Percentiles rank a stretch among this genome's conserved stretches.
Conservation (phyloP, 1,140 invertebrate species). For the Centruroides vittatus region DNA sequence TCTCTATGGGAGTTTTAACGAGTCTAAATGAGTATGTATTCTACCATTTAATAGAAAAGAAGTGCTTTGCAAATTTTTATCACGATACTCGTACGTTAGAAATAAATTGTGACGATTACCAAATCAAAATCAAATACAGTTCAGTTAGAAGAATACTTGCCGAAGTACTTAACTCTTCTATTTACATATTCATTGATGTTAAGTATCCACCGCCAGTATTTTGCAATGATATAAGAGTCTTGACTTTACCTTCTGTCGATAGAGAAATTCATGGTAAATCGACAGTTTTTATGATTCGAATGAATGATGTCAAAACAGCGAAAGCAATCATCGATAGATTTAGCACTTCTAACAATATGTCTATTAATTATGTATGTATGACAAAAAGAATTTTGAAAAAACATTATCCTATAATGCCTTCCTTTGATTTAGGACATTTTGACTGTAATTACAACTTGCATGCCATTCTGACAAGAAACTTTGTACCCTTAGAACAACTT, state of each 20-base stretch:
- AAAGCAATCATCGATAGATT: slow-evolving; percentile 7
- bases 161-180: not conserved
- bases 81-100: slow-evolving; percentile 2
- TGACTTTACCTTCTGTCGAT: not conserved
- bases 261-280: slow-evolving; percentile 1
- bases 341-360: slow-evolving; percentile 1
- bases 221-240: not conserved
- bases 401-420: not conserved
- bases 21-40: too few relatives aligned
- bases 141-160: slow-evolving; percentile 8
- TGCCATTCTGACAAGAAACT: slow-evolving; percentile 8
- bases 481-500: not conserved
- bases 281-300: slow-evolving; percentile 1
- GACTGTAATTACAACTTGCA: slow-evolving; percentile 3
- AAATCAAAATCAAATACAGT: slow-evolving; percentile 1
- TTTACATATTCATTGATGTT: slow-evolving; percentile 10
- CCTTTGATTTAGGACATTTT: not conserved
- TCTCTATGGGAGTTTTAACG: too few relatives aligned
- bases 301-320: not conserved
- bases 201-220: slow-evolving; percentile 5
- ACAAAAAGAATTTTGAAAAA: not conserved
- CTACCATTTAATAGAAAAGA: too few relatives aligned
- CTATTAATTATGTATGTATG: slow-evolving; percentile 2
- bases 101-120: not conserved
- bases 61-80: not conserved